These are phyloP conservation scores for Siphamia tubifer DNA, from an alignment of 2,113 vertebrate species.

Conservation along the genomic window DNA sequence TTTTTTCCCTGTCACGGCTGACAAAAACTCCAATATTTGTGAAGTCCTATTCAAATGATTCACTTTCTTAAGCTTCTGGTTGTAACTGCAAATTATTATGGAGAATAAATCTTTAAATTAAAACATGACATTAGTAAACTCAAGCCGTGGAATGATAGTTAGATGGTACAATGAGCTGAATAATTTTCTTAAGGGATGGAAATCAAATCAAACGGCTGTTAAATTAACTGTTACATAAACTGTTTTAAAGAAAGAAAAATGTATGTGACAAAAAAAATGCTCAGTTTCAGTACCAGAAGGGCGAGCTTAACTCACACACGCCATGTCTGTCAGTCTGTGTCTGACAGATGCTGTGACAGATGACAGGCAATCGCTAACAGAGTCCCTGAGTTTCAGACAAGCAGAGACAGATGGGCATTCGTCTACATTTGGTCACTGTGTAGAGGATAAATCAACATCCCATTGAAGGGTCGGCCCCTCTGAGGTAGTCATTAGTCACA, in stretches of 20 bases:
- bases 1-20: too few relatives aligned
- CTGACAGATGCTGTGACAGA: slow-evolving; percentile 33
- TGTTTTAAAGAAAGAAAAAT: too few relatives aligned
- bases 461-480: background rate
- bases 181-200: background rate
- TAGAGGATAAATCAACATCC: background rate
- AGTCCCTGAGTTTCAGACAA: slow-evolving; percentile 13
- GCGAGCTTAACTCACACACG: background rate
- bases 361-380: slow-evolving; percentile 35
- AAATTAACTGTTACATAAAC: too few relatives aligned
- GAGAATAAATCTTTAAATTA: too few relatives aligned
- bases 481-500: background rate
- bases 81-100: too few relatives aligned
- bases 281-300: too few relatives aligned
- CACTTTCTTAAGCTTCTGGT: too few relatives aligned
- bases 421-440: background rate
- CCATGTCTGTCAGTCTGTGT: background rate
- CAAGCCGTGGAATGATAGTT: background rate
- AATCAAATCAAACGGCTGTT: too few relatives aligned
- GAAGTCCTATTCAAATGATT: too few relatives aligned
- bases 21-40: too few relatives aligned
- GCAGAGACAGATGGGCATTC: slow-evolving; percentile 23
- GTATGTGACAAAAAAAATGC: too few relatives aligned
- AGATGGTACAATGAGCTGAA: background rate
- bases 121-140: background rate